Evolutionary conservation across 2,888 invertebrate genomes (phyloP).

Genomic region (Clanis bilineata): DNA sequence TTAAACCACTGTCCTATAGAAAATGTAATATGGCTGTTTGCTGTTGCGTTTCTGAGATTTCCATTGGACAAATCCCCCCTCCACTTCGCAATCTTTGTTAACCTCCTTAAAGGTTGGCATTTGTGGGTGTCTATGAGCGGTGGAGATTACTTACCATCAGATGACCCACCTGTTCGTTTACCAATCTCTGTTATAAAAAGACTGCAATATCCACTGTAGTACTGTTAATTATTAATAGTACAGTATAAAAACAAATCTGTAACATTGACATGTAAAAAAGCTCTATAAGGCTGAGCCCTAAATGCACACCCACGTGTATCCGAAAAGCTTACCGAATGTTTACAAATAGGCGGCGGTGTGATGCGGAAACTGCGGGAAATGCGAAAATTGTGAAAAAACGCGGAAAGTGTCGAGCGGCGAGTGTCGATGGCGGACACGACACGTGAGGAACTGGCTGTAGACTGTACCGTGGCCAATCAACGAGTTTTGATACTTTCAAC

Average conservation of each 20-base stretch:
- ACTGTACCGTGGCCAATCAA: not conserved
- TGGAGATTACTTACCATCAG: too few relatives aligned
- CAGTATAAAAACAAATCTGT: not conserved
- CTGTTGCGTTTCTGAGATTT: too few relatives aligned
- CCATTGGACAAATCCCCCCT: too few relatives aligned
- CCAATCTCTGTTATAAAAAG: not conserved
- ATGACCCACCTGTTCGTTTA: too few relatives aligned
- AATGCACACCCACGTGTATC: slow-evolving; percentile 12
- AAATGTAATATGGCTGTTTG: too few relatives aligned
- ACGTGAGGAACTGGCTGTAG: slow-evolving; percentile 33
- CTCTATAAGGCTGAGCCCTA: not conserved
- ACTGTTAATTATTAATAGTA: not conserved
- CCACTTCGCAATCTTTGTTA: too few relatives aligned
- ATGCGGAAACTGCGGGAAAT: slow-evolving; percentile 17
- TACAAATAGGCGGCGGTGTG: slow-evolving; percentile 12
- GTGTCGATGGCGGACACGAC: slow-evolving; percentile 42
- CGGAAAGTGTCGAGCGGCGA: slow-evolving; percentile 20
- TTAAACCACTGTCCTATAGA: too few relatives aligned
- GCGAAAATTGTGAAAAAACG: slow-evolving; percentile 17
- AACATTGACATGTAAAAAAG: not conserved
- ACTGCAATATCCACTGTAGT: not conserved
- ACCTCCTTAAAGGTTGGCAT: too few relatives aligned
- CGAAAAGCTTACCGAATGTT: slow-evolving; percentile 16
- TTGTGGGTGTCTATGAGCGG: too few relatives aligned
- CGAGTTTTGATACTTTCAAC: slow-evolving; percentile 14